Base-by-base conservation (phyloP, 2,113 vertebrate species). In the Lasiurus borealis region DNA sequence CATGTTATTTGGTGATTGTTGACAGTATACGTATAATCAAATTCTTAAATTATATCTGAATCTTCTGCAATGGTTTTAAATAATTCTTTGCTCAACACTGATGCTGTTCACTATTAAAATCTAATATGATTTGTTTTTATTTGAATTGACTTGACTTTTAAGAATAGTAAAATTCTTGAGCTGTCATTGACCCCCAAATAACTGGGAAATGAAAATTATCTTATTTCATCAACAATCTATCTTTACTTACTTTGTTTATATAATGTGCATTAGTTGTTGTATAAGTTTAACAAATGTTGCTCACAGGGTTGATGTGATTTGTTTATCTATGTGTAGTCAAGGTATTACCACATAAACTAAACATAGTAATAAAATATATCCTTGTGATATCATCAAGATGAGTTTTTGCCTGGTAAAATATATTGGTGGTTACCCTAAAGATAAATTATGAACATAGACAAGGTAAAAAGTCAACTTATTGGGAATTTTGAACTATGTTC, bases 401-500 rank as follows among this genome's bases (percentile, higher is more conserved):
- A 82, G 27, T 66, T 86, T 97, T 27, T 90, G 21, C 57, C 71
- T 94, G 81, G 50, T 5, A 96, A 76, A 62, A 4, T 34, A 72
- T 18, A 57, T 57, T 57, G 54, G 54, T 21, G 93, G 10, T 31
- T 57, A 82, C 19, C 3, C 16, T 31, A 3, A 76, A 76, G 1
- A 2, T 14, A 81, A 59, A 90, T 88, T 95, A 34, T 48, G 84
- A 96, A 85, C 57, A 34, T 14, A 93, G 50, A 59, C 5, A 85
- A 46, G 9, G 10, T 34, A 0, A 80, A 46, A 19, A 52, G n/a
- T 71, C 10, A 46, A 88, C 90, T n/a, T 86, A 13, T 95, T 66
- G 94, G 76, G 66, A 97, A 93, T 86, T 81, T 96, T 73, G 9
- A 34, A 85, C 23, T 95, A 15, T 91, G 54, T 85, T 78, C 18